Conservation (phyloP, 2,113 vertebrate species). For the Anoura caudifer region DNA sequence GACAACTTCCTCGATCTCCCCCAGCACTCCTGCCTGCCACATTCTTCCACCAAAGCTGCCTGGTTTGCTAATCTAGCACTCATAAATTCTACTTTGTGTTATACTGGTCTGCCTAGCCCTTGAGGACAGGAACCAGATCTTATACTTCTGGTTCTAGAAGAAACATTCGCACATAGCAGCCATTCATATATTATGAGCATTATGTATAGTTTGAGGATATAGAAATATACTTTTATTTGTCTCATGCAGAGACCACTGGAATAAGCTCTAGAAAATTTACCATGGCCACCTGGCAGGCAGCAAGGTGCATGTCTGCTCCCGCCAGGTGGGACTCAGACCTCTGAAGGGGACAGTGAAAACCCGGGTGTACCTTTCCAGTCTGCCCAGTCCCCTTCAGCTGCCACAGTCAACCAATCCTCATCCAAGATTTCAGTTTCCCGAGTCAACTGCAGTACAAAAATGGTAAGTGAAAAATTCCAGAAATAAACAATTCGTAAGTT, state of each 20-base stretch:
- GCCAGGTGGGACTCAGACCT: not conserved
- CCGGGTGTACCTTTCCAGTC: not conserved
- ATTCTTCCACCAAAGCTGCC: accelerated
- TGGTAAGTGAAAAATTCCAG: not conserved
- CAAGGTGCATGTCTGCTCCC: not conserved
- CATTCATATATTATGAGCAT: accelerated
- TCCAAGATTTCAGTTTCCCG: not conserved
- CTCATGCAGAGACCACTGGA: accelerated
- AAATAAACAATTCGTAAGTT: not conserved
- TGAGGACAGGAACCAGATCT: not conserved
- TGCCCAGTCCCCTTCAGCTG: not conserved
- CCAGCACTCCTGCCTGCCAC: not conserved
- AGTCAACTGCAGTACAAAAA: not conserved
- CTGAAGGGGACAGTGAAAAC: not conserved
- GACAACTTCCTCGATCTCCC: not conserved
- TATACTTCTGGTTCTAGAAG: not conserved
- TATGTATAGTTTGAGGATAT: accelerated
- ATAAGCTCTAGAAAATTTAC: no score
- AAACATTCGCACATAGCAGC: not conserved
- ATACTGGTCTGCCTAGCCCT: accelerated
- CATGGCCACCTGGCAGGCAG: not conserved
- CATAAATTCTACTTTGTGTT: accelerated
- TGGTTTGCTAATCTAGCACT: accelerated
- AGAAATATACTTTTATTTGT: not conserved
- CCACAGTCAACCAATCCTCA: not conserved